Conservation (phyloP, 1,140 invertebrate genomes). For the Camponotus pennsylvanicus region DNA sequence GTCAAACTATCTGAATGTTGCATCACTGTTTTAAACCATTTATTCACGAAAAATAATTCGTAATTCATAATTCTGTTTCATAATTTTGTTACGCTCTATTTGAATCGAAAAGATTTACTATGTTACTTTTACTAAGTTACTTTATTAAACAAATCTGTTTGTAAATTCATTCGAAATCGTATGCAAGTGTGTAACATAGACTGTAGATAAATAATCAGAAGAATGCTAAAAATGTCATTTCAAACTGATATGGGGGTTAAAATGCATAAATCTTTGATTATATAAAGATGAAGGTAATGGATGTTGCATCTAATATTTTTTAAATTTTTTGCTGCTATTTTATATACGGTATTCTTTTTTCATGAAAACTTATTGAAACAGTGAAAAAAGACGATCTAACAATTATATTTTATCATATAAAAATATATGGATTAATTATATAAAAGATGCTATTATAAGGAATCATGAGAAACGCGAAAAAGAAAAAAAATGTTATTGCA, state of each 20-base stretch:
- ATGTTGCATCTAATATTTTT: background rate
- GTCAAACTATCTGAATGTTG: background rate
- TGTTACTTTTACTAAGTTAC: background rate
- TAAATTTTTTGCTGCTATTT: background rate
- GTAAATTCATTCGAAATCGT: background rate
- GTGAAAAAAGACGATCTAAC: background rate
- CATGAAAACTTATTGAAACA: background rate
- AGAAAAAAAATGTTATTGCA: background rate
- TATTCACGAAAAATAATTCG: background rate
- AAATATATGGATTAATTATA: background rate
- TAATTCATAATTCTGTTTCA: background rate
- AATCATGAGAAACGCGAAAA: background rate
- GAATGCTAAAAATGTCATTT: slow-evolving; percentile 6
- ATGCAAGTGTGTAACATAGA: background rate
- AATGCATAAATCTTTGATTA: background rate
- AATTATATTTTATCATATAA: background rate
- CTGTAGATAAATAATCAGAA: background rate
- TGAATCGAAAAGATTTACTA: background rate
- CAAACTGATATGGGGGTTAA: background rate
- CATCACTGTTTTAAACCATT: background rate
- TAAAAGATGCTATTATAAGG: background rate
- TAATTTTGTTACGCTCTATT: background rate
- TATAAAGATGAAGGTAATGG: background rate
- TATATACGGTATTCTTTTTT: background rate
- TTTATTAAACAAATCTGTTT: background rate